phyloP scores from a whole-genome alignment of 2,113 vertebrate species.

The Actenoides lindsayi region DNA sequence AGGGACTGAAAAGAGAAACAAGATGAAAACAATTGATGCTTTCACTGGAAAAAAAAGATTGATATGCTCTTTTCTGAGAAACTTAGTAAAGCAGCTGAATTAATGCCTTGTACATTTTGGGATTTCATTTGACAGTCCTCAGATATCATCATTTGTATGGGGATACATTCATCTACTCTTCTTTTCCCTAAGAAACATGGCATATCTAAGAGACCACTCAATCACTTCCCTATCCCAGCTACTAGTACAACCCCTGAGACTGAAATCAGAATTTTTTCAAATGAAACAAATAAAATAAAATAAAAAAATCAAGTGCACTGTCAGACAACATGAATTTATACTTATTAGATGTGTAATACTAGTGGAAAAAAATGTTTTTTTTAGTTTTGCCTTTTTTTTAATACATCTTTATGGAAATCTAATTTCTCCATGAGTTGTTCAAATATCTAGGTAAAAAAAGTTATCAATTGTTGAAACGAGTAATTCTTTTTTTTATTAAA shows the following conservation, averaged over 20 bases:
- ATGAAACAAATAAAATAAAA: neutral
- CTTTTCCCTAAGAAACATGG: neutral
- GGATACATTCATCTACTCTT: neutral
- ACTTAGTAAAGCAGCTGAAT: neutral
- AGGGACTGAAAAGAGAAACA: neutral
- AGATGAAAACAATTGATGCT: neutral
- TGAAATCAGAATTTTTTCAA: neutral
- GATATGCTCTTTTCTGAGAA: neutral
- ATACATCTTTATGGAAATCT: neutral
- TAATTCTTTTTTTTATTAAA: neutral
- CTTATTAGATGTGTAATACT: neutral
- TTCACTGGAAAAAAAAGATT: constrained; percentile 2
- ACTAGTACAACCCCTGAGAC: neutral
- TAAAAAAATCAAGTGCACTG: neutral
- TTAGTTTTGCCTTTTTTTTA: neutral
- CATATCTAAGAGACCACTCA: neutral
- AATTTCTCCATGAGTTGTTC: neutral
- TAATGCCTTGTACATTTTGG: neutral
- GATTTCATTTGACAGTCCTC: neutral
- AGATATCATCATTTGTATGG: neutral
- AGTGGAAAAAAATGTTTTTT: neutral
- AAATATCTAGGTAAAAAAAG: neutral
- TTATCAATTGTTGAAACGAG: neutral
- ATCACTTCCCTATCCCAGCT: neutral
- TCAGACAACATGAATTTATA: neutral